Evolutionary conservation across 2,797 vertebrate genomes (phyloP).

Genomic region (Aldrovandia affinis): DNA sequence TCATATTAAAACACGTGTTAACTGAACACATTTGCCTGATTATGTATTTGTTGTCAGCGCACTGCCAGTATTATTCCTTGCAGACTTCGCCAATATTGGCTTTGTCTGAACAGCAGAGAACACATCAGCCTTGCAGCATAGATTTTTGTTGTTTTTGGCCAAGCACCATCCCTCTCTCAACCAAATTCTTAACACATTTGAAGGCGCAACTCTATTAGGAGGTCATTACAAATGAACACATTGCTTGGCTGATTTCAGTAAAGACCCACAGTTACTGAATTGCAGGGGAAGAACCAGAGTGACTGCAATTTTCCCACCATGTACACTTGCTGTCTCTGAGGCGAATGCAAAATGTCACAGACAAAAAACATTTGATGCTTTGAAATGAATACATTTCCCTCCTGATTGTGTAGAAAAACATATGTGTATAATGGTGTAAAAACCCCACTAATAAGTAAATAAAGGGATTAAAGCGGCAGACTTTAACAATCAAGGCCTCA

Average conservation of each 20-base stretch:
- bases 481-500: neutral
- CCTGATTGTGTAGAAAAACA: conserved; percentile 3
- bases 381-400: conserved; percentile 33
- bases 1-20: neutral
- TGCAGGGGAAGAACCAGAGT: conserved; percentile 42
- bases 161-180: conserved; percentile 12
- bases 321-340: conserved; percentile 51
- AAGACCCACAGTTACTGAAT: conserved; percentile 45
- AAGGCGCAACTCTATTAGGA: conserved; percentile 39
- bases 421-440: conserved; percentile 3
- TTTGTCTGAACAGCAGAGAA: neutral
- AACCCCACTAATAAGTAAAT: neutral
- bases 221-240: conserved; percentile 49
- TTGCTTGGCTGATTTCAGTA: conserved; percentile 48
- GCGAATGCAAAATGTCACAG: conserved; percentile 43
- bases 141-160: conserved; percentile 25
- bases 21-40: neutral
- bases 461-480: neutral
- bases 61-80: neutral
- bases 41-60: neutral
- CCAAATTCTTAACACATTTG: conserved; percentile 33
- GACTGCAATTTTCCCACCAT: conserved; percentile 48
- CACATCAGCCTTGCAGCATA: neutral
- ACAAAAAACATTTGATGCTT: conserved; percentile 34
- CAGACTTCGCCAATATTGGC: neutral